These are phyloP conservation scores for Cyanoramphus novaezelandiae DNA, from an alignment of 2,113 vertebrate genomes.

Conservation along the genomic window DNA sequence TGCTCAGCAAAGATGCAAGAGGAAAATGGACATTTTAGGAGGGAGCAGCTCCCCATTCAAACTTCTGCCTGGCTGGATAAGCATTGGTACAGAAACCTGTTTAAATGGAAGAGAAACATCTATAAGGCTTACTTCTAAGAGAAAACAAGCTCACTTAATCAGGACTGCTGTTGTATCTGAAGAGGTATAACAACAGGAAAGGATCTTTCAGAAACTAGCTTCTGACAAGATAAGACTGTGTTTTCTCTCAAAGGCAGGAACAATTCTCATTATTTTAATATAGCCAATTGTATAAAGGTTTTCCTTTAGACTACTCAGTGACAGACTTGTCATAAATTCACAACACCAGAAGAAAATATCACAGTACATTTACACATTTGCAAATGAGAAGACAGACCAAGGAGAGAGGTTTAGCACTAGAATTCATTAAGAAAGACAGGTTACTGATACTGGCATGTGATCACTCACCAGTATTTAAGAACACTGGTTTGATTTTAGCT, in stretches of 20 bases:
- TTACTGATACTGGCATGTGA: background rate
- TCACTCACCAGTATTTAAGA: background rate
- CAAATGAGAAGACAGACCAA: background rate
- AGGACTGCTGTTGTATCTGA: background rate
- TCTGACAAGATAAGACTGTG: background rate
- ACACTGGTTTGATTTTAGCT: background rate
- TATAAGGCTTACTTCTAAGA: background rate
- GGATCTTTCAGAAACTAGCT: background rate
- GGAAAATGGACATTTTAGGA: rapidly evolving
- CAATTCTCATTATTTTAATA: conserved; percentile 33
- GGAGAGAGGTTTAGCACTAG: background rate
- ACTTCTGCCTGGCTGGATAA: background rate
- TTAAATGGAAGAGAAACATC: background rate
- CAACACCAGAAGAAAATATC: conserved; percentile 1
- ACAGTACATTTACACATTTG: background rate
- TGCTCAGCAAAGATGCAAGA: background rate
- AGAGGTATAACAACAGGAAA: background rate
- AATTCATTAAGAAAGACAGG: background rate
- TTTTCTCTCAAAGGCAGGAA: background rate
- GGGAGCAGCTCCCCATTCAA: background rate
- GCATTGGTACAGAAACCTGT: background rate
- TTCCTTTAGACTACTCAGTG: background rate
- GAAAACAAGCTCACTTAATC: background rate
- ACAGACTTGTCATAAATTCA: conserved; percentile 15
- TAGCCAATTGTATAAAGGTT: background rate